Conservation (phyloP, 2,113 vertebrate species). For the Willisornis vidua region DNA sequence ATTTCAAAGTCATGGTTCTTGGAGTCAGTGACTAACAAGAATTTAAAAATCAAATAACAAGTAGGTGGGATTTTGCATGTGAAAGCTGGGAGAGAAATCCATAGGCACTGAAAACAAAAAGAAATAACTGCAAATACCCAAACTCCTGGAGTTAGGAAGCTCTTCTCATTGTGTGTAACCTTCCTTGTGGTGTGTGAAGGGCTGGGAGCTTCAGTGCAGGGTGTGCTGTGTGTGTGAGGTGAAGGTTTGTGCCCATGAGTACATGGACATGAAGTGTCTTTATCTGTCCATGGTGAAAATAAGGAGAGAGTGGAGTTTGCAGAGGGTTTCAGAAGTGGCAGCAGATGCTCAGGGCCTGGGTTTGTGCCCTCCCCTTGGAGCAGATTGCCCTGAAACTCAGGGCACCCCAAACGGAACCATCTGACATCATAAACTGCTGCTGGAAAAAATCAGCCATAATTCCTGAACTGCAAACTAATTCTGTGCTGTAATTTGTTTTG, state of each 20-base stretch:
- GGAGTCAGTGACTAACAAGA: not conserved
- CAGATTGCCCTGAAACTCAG: not conserved
- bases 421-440: not conserved
- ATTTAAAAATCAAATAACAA: not conserved
- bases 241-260: not conserved
- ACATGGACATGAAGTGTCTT: not conserved
- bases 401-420: not conserved
- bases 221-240: not conserved
- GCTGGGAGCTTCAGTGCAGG: not conserved
- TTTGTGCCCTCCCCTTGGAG: not conserved
- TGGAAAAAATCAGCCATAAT: not conserved
- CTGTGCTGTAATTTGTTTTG: conserved; percentile 2
- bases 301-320: not conserved
- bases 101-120: not conserved
- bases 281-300: not conserved
- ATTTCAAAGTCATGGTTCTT: not conserved
- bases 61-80: not conserved
- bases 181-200: not conserved
- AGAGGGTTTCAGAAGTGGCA: not conserved
- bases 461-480: not conserved
- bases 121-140: not conserved
- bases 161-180: not conserved
- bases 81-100: not conserved
- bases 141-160: not conserved
- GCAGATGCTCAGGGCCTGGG: not conserved